phyloP scores from a whole-genome alignment of 2,113 vertebrate genomes.

The Nycticebus coucang region DNA sequence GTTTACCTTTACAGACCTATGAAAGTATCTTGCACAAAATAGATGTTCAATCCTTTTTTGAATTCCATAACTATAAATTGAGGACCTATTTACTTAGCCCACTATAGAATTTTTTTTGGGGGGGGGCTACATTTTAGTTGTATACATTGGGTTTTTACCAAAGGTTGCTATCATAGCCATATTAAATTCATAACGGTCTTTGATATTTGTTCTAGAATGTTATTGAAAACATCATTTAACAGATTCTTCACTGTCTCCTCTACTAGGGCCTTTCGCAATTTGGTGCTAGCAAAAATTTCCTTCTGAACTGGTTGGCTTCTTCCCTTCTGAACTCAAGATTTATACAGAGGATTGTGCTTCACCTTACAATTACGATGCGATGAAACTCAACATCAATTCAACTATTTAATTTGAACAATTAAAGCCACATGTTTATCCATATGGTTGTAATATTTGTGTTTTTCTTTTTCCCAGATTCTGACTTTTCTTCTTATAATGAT shows the following conservation, averaged over 20 bases:
- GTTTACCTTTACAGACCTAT: background rate
- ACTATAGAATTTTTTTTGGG: background rate
- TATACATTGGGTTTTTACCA: slow-evolving; percentile 3
- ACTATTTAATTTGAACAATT: background rate
- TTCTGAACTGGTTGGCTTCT: slow-evolving; percentile 20
- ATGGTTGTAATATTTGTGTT: background rate
- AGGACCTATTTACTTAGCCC: background rate
- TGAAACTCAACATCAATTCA: slow-evolving; percentile 29
- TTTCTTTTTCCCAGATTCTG: background rate
- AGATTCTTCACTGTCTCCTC: background rate
- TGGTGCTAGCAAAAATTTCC: background rate
- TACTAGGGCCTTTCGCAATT: slow-evolving; percentile 20
- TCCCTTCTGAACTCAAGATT: background rate
- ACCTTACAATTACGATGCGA: background rate
- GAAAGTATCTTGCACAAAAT: background rate
- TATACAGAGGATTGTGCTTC: background rate
- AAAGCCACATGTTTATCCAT: slow-evolving; percentile 6
- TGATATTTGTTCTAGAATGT: background rate
- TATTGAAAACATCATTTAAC: slow-evolving; percentile 25
- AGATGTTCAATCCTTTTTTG: background rate
- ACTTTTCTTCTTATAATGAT: slow-evolving; percentile 47
- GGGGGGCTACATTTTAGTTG: background rate
- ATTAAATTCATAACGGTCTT: background rate
- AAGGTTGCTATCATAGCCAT: background rate
- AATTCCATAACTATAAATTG: slow-evolving; percentile 1